Conservation (phyloP, 2,113 vertebrate genomes). For the Oenanthe oenanthe region DNA sequence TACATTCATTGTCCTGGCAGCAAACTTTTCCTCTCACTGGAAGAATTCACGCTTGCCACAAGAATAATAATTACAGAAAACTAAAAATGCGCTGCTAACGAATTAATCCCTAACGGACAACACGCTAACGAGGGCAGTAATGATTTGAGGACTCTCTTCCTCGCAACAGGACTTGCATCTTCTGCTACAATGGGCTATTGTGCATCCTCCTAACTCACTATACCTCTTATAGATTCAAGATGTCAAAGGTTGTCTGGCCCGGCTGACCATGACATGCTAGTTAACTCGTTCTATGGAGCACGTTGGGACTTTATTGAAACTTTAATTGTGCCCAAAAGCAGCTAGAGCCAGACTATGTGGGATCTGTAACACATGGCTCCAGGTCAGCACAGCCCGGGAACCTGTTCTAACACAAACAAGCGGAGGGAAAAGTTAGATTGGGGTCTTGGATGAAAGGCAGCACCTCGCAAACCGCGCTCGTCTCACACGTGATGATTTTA, state of each 20-base stretch:
- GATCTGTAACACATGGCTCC: constrained; percentile 66
- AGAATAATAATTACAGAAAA: constrained; percentile 85
- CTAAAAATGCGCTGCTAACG: constrained; percentile 80
- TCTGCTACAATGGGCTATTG: constrained; percentile 90
- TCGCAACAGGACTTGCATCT: constrained; percentile 79
- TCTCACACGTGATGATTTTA: constrained; percentile 59
- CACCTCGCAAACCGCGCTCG: constrained; percentile 56
- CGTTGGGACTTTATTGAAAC: constrained; percentile 71
- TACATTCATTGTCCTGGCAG: constrained; percentile 87
- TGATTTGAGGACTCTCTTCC: constrained; percentile 82
- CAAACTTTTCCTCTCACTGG: constrained; percentile 82
- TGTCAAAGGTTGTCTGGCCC: constrained; percentile 96
- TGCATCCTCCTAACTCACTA: constrained; percentile 78
- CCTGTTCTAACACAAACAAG: constrained; percentile 70
- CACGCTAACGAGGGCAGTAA: constrained; percentile 83
- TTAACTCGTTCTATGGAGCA: constrained; percentile 79
- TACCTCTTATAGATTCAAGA: constrained; percentile 79
- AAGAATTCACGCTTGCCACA: constrained; percentile 82
- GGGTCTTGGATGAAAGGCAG: constrained; percentile 56
- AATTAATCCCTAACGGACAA: constrained; percentile 88
- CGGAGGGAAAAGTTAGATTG: constrained; percentile 58
- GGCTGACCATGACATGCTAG: constrained; percentile 88
- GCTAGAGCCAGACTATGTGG: constrained; percentile 58
- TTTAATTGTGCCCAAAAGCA: constrained; percentile 73
- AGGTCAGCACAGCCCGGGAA: constrained; percentile 61